Base-by-base conservation (phyloP, 1,140 invertebrate genomes). In the Drosophila insularis region DNA sequence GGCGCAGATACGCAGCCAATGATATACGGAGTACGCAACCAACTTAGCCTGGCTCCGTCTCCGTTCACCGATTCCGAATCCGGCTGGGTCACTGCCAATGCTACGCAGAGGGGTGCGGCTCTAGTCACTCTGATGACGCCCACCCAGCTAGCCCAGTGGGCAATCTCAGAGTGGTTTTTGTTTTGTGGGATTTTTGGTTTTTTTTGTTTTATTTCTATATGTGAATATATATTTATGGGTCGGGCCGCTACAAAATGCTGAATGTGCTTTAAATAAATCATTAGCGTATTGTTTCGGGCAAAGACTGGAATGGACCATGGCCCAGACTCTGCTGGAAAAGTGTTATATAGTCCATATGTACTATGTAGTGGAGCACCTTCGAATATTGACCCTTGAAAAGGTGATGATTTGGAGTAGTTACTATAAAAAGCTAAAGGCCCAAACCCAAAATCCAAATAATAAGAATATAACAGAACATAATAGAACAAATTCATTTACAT, bases 181-280 rank as follows among this genome's bases (percentile, higher is more conserved):
- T 56, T 40, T 65, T 21, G 14, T 53, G 65, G 46, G 67, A 40
- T 55, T 55, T 60, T 37, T 40, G 3, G 11, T 5, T 27, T 55
- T 55, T 53, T 14, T 40, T 27, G 19, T 14, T 56, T 50, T 64
- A 17, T 32, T 40, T 11, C 32, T 35, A 10, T 11, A 35, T 11
- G 27, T 27, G 27, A 27, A 35, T 35, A 35, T 35, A 35, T 35
- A 10, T 35, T 35, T 35, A 64, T 65, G 62, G 55, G 39, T 59
- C 56, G 54, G 23, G 58, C 74, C 39, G 78, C 50, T 46, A 53
- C 61, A 68, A 50, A 61, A 58, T 70, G 55, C 71, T 72, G 68
- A 70, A 75, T 75, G 58, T 78, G 84, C 70, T 64, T 89, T 84
- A 89, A 89, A 89, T 89, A 89, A 89, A 87, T 87, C 84, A 87